These are phyloP conservation scores for Chloroclystis v-ata DNA, from an alignment of 2,888 invertebrate genomes.

Conservation along the genomic window DNA sequence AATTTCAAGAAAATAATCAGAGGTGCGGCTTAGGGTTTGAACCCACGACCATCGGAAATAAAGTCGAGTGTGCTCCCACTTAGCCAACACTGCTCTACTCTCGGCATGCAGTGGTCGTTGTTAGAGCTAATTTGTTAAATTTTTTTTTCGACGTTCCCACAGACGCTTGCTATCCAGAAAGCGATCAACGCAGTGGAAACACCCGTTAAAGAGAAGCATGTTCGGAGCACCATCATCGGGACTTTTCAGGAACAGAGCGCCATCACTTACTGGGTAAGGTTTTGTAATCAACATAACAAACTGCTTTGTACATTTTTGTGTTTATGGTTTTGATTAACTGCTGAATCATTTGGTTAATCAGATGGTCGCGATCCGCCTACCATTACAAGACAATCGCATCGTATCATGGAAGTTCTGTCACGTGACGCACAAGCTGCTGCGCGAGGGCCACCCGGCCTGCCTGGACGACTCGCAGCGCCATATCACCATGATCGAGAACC, in stretches of 20 bases:
- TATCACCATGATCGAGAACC: conserved; percentile 86
- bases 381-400: conserved; percentile 94
- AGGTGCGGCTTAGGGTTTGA: too few species aligned
- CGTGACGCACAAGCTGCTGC: conserved; percentile 95
- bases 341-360: conserved; percentile 22
- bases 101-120: too few species aligned
- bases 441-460: conserved; percentile 95
- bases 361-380: conserved; percentile 81
- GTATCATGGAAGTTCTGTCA: conserved; percentile 99
- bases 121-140: too few species aligned
- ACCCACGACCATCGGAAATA: too few species aligned
- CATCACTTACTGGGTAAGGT: conserved; percentile 89
- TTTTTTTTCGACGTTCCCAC: too few species aligned
- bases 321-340: too few species aligned
- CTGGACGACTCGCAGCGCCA: conserved; percentile 91
- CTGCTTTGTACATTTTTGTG: conserved; percentile 12
- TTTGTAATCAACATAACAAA: too few species aligned
- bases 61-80: too few species aligned
- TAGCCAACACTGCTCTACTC: too few species aligned
- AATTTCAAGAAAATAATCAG: too few species aligned
- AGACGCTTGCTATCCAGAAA: conserved; percentile 93
- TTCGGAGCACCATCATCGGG: conserved; percentile 95
- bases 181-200: conserved; percentile 95
- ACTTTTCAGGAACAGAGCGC: conserved; percentile 96
- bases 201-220: conserved; percentile 99